phyloP scores from a whole-genome alignment of 2,797 vertebrate species.

The Cynopterus sphinx region DNA sequence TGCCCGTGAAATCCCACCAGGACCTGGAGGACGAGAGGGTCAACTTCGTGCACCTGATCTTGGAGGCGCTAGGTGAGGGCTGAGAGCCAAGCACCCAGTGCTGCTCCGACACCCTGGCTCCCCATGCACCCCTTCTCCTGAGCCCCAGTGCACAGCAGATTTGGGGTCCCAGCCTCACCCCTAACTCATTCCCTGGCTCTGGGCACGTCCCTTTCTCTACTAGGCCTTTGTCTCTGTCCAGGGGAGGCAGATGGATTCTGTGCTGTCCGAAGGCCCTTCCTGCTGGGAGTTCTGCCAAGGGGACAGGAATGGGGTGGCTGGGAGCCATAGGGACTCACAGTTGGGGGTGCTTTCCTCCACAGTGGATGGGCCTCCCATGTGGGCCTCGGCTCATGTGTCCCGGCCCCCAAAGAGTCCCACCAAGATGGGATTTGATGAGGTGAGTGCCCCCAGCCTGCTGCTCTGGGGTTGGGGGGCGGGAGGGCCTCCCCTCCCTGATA shows the following conservation, averaged over 20 bases:
- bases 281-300: not conserved
- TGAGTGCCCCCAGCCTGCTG: constrained; percentile 71
- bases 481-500: not conserved
- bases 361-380: constrained; percentile 95
- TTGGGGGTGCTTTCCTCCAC: constrained; percentile 48
- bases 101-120: not conserved
- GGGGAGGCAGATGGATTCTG: not conserved
- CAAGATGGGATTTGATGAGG: constrained; percentile 97
- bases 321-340: not conserved
- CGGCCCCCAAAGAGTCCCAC: constrained; percentile 89
- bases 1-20: constrained; percentile 93
- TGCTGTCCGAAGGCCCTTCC: not conserved
- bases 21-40: constrained; percentile 91
- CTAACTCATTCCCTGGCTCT: not conserved
- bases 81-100: accelerated
- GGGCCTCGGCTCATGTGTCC: constrained; percentile 88
- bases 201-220: not conserved
- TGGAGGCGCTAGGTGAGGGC: constrained; percentile 92
- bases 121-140: not conserved
- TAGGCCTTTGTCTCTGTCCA: not conserved
- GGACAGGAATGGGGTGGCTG: not conserved
- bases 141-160: not conserved
- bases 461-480: accelerated
- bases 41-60: constrained; percentile 94
- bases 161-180: not conserved